These are phyloP conservation scores for Ophiodon elongatus DNA, from an alignment of 2,113 vertebrate genomes.

Conservation along the genomic window DNA sequence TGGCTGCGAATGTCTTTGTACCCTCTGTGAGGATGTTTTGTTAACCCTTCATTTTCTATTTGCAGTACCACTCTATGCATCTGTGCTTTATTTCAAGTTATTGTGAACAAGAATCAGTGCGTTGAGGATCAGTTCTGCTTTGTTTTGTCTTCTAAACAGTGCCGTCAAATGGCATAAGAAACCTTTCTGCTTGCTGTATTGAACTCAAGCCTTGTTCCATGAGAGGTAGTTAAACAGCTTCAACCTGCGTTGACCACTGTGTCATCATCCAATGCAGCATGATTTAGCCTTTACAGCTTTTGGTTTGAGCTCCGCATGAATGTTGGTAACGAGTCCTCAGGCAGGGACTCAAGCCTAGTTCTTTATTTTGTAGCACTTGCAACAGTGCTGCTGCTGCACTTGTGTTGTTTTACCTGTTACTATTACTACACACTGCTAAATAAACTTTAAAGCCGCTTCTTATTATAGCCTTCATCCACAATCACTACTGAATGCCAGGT, in stretches of 20 bases:
- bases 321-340: conserved; percentile 27
- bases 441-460: conserved; percentile 32
- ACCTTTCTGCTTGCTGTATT: conserved; percentile 32
- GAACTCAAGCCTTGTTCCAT: conserved; percentile 30
- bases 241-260: conserved; percentile 13
- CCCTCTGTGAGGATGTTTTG: conserved; percentile 16
- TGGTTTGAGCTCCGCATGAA: conserved; percentile 31
- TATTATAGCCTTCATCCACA: conserved; percentile 51
- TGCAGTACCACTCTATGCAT: conserved; percentile 7
- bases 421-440: conserved; percentile 13
- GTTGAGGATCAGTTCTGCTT: conserved; percentile 47
- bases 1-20: conserved; percentile 20
- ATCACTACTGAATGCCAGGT: conserved; percentile 44
- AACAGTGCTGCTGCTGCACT: neutral
- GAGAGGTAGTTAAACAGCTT: conserved; percentile 16
- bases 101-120: neutral
- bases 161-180: conserved; percentile 42
- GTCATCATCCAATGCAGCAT: conserved; percentile 22
- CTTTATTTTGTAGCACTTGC: neutral
- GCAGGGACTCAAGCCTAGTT: conserved; percentile 8
- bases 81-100: conserved; percentile 32
- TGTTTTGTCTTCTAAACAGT: conserved; percentile 62
- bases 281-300: conserved; percentile 47
- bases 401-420: neutral
- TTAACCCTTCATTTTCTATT: conserved; percentile 35